These are phyloP conservation scores for Eupsilia transversa DNA, from an alignment of 2,888 invertebrate genomes.

Conservation along the genomic window DNA sequence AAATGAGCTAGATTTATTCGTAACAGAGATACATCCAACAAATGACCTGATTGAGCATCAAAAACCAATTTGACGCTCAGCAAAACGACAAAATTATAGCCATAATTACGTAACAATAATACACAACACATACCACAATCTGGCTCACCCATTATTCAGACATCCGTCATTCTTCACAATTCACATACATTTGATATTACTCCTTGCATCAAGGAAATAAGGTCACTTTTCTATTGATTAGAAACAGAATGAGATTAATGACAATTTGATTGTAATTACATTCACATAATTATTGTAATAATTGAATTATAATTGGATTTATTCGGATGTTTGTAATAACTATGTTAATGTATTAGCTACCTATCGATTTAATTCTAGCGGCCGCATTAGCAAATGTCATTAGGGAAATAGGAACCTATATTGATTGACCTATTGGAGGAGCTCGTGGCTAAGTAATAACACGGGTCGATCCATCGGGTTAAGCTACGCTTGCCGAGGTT, in stretches of 20 bases:
- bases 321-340: conserved; percentile 39
- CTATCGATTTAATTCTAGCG: conserved; percentile 4
- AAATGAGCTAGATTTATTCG: background rate
- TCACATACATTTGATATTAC: conserved; percentile 18
- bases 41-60: conserved; percentile 23
- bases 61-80: conserved; percentile 45
- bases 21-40: background rate
- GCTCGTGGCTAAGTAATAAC: too few species aligned
- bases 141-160: conserved; percentile 58
- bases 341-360: conserved; percentile 32
- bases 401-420: background rate
- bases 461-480: too few species aligned
- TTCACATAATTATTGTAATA: conserved; percentile 39
- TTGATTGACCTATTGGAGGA: too few species aligned
- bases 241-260: conserved; percentile 37
- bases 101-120: conserved; percentile 66
- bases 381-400: background rate
- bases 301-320: conserved; percentile 56
- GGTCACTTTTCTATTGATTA: conserved; percentile 8
- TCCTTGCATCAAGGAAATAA: conserved; percentile 24
- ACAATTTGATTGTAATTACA: conserved; percentile 59
- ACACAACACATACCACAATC: conserved; percentile 44
- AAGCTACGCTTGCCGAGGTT: too few species aligned
- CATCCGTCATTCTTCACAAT: conserved; percentile 63
- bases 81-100: conserved; percentile 56